A percentile compares a stretch with the other conserved stretches of the same genome.
These are phyloP conservation scores for Cettia cetti DNA, from an alignment of 2,113 vertebrate species.

Conservation along the genomic window DNA sequence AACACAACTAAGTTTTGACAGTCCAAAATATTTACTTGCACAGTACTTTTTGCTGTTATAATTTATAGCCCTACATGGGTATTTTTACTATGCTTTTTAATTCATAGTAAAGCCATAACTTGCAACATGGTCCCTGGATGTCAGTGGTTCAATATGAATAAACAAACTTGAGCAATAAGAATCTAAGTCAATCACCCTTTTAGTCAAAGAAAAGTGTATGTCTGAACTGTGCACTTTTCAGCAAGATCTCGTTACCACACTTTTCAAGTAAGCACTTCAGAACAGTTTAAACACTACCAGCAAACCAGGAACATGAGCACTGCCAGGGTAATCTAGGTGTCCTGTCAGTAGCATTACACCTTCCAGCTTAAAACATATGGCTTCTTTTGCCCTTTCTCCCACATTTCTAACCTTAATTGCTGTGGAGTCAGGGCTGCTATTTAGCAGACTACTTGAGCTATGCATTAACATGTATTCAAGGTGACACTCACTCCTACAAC, in stretches of 20 bases:
- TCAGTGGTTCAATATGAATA: neutral
- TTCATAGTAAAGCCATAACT: neutral
- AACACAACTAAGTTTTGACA: neutral
- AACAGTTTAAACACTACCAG: neutral
- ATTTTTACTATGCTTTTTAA: neutral
- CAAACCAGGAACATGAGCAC: neutral
- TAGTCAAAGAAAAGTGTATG: neutral
- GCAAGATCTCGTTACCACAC: neutral
- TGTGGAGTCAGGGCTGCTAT: neutral
- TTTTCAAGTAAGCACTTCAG: neutral
- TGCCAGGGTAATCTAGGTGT: neutral
- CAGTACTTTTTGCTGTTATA: neutral
- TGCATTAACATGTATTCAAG: neutral
- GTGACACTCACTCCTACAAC: neutral
- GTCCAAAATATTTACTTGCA: neutral
- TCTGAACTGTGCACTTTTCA: neutral
- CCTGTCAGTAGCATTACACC: neutral
- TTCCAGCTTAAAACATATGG: neutral
- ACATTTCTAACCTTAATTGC: neutral
- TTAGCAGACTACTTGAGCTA: neutral
- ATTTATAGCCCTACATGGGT: neutral
- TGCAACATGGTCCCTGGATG: neutral
- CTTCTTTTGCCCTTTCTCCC: neutral
- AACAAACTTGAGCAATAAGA: neutral
- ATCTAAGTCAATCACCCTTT: neutral